A percentile compares a stretch with the other conserved stretches of the same genome.
Evolutionary conservation across 2,888 invertebrate species (phyloP).

Genomic region (Pedicia rivosa): DNA sequence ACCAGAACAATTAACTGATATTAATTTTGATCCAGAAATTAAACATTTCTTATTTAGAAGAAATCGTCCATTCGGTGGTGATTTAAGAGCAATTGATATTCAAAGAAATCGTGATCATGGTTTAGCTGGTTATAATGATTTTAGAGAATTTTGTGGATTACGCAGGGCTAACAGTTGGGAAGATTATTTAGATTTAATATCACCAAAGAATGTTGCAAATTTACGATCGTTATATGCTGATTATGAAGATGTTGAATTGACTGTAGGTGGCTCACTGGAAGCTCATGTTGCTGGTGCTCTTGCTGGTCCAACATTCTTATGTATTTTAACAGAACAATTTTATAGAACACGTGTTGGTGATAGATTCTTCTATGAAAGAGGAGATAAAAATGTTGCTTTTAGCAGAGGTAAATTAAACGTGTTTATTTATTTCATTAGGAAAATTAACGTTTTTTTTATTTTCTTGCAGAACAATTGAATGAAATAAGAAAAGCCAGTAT

Average conservation of each 20-base stretch:
- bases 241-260: slow-evolving; percentile 71
- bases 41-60: slow-evolving; percentile 50
- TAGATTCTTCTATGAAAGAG: slow-evolving; percentile 69
- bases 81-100: slow-evolving; percentile 66
- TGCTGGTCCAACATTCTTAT: slow-evolving; percentile 76
- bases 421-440: background rate
- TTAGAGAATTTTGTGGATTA: slow-evolving; percentile 60
- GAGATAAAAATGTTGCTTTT: slow-evolving; percentile 43
- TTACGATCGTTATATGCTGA: slow-evolving; percentile 47
- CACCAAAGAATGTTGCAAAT: slow-evolving; percentile 44
- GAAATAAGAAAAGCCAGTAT: slow-evolving; percentile 64
- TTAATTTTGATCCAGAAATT: slow-evolving; percentile 48
- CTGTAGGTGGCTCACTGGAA: slow-evolving; percentile 72
- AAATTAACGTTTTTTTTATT: slow-evolving; percentile 13
- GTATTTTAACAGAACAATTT: slow-evolving; percentile 78
- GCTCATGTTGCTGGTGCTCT: slow-evolving; percentile 56
- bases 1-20: slow-evolving; percentile 59
- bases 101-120: slow-evolving; percentile 81
- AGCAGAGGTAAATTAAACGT: slow-evolving; percentile 38
- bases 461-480: slow-evolving; percentile 58
- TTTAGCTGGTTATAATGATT: slow-evolving; percentile 59
- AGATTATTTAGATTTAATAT: slow-evolving; percentile 52
- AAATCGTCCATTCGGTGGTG: slow-evolving; percentile 57
- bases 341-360: slow-evolving; percentile 72
- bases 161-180: slow-evolving; percentile 48